Conservation (phyloP, 2,888 invertebrate species). For the Julus scandinavius region DNA sequence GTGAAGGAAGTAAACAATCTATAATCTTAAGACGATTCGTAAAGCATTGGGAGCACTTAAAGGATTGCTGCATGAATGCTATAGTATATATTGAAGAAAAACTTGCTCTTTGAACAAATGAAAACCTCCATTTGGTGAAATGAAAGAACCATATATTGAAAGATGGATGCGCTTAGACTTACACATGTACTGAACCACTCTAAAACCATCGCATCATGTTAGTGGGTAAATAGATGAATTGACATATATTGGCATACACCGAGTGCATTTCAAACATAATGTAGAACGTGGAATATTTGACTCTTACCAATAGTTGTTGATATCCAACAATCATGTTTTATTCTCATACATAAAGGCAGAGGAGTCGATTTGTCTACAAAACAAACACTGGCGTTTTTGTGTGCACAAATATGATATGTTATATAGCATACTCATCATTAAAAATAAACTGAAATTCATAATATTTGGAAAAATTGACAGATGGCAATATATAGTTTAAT, state of each 20-base stretch:
- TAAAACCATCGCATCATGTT: neutral
- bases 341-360: neutral
- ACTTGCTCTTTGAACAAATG: constrained; percentile 25
- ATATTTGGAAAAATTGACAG: no score
- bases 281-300: neutral
- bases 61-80: constrained; percentile 4
- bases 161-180: neutral
- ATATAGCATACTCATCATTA: no score
- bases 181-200: neutral
- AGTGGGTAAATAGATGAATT: neutral
- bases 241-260: neutral
- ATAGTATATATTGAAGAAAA: neutral
- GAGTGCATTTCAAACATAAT: neutral
- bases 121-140: constrained; percentile 6
- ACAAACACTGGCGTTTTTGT: neutral
- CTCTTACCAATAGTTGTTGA: neutral
- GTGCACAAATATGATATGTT: no score
- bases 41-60: neutral
- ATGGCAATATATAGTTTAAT: no score
- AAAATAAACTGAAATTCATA: no score
- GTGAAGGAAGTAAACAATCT: constrained; percentile 22
- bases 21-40: neutral
- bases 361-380: neutral
- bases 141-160: neutral
- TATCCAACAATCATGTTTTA: neutral